Evolutionary conservation across 2,113 vertebrate genomes (phyloP).

Genomic region (Gobio gobio): DNA sequence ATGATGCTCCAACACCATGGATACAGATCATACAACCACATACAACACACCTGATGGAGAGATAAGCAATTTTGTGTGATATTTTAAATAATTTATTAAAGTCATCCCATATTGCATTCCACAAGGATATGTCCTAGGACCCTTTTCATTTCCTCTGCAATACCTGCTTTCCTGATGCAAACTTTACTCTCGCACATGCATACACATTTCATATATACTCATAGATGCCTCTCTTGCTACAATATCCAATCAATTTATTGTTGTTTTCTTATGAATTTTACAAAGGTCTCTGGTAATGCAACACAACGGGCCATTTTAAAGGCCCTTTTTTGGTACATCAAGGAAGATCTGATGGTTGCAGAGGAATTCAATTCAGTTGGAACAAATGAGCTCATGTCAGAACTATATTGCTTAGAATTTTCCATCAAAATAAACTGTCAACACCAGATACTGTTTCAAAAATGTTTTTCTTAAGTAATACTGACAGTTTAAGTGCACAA

Average conservation of each 20-base stretch:
- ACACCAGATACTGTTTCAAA: not conserved
- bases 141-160: constrained; percentile 3
- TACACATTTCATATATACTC: not conserved
- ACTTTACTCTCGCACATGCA: too few relatives aligned
- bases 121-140: not conserved
- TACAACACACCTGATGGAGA: not conserved
- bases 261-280: not conserved
- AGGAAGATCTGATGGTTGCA: not conserved
- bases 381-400: constrained; percentile 11
- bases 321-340: not conserved
- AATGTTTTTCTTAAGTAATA: not conserved
- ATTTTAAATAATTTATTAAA: not conserved
- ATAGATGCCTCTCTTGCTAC: not conserved
- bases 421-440: constrained; percentile 16
- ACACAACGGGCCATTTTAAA: not conserved
- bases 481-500: constrained; percentile 27
- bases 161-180: not conserved
- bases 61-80: not conserved
- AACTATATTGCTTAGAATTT: constrained; percentile 2
- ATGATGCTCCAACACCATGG: not conserved
- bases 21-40: not conserved
- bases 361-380: not conserved
- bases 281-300: not conserved
- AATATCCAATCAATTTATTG: not conserved
- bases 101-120: not conserved